Evolutionary conservation across 1,140 invertebrate genomes (phyloP).

Genomic region (Thaumatotibia leucotreta): DNA sequence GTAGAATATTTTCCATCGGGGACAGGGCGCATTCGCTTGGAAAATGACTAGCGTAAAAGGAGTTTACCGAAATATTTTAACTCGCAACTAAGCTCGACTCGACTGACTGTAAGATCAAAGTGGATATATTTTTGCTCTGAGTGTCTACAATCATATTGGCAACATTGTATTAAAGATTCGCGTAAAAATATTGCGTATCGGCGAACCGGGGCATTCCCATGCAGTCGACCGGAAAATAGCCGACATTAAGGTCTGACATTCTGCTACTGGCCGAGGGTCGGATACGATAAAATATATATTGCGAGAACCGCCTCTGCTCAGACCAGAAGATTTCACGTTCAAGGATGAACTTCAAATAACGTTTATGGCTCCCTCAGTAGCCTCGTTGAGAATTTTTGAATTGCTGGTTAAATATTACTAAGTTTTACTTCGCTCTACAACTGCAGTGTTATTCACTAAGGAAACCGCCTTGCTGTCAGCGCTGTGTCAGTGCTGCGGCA

Average conservation of each 20-base stretch:
- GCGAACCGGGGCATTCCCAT: slow-evolving; percentile 59
- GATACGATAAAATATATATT: slow-evolving; percentile 57
- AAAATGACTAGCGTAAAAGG: slow-evolving; percentile 17
- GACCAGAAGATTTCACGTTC: not conserved
- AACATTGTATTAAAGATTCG: slow-evolving; percentile 41
- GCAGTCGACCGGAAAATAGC: slow-evolving; percentile 68
- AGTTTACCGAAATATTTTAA: not conserved
- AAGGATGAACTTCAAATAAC: slow-evolving; percentile 9
- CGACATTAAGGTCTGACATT: slow-evolving; percentile 69
- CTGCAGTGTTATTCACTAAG: too few species aligned
- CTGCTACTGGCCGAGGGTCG: slow-evolving; percentile 49
- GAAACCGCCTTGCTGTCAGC: too few species aligned
- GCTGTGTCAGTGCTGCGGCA: too few species aligned
- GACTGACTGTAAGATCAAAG: not conserved
- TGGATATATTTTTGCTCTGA: not conserved
- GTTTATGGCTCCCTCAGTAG: not conserved
- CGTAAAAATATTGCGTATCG: slow-evolving; percentile 61
- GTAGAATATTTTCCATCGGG: slow-evolving; percentile 21
- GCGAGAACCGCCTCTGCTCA: slow-evolving; percentile 31
- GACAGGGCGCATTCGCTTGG: slow-evolving; percentile 13
- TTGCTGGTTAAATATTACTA: not conserved
- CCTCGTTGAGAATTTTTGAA: not conserved
- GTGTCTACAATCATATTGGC: not conserved
- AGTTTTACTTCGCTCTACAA: not conserved
- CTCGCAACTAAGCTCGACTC: not conserved